Conservation (phyloP, 2,113 vertebrate species). For the Xenopus laevis region DNA sequence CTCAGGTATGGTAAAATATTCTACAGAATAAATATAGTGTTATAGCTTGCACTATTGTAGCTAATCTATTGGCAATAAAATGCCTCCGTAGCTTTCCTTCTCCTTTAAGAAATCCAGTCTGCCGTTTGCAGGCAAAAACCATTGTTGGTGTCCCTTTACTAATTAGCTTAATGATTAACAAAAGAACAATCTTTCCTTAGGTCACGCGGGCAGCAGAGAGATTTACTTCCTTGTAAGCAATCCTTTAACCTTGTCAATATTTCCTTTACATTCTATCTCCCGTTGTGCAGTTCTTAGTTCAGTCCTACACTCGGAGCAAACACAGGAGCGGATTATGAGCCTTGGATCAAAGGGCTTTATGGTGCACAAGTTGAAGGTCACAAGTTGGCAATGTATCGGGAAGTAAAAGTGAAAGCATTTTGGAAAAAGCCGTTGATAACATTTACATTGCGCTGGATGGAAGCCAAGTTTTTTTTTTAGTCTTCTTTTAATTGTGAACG, state of each 20-base stretch:
- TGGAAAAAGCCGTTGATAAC: conserved; percentile 5
- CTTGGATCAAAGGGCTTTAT: conserved; percentile 12
- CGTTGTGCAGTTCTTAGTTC: neutral
- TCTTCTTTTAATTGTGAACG: neutral
- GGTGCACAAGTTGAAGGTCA: conserved; percentile 18
- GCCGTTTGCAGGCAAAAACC: no score
- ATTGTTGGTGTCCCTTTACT: no score
- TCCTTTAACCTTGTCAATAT: neutral
- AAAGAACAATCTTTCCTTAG: neutral
- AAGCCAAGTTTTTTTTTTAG: neutral
- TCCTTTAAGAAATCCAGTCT: no score
- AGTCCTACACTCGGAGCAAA: conserved; percentile 4
- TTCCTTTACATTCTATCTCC: conserved; percentile 2
- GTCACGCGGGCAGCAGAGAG: neutral
- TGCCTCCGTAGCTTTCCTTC: no score
- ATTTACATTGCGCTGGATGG: neutral
- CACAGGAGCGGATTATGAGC: conserved; percentile 2
- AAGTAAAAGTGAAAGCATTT: conserved; percentile 39
- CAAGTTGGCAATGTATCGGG: neutral
- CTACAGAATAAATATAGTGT: no score
- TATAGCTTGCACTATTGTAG: no score
- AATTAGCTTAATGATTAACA: neutral
- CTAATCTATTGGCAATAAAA: no score
- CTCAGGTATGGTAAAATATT: no score
- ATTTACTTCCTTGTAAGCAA: neutral